Percentiles rank a stretch among this genome's conserved stretches.
phyloP scores from a whole-genome alignment of 2,113 vertebrate species.

The Patagioenas fasciata region DNA sequence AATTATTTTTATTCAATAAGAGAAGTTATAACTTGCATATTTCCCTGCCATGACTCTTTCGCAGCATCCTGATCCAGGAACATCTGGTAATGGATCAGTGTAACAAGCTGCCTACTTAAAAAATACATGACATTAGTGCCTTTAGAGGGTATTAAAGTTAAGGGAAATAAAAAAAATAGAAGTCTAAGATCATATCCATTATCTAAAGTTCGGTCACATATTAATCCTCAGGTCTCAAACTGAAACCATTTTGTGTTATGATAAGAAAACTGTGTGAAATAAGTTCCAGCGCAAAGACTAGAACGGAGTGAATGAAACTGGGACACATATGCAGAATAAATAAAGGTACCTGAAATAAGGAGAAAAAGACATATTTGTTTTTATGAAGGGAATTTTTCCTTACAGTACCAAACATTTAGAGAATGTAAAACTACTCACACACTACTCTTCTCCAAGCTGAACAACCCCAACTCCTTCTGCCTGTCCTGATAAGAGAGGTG shows the following conservation, averaged over 20 bases:
- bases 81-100: background rate
- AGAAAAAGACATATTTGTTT: background rate
- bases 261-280: background rate
- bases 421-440: background rate
- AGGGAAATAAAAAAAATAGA: background rate
- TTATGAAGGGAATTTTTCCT: background rate
- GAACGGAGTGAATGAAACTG: background rate
- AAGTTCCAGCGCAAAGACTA: background rate
- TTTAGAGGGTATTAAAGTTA: slow-evolving; percentile 1
- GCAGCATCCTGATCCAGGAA: background rate
- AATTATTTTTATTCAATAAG: slow-evolving; percentile 21
- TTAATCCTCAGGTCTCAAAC: background rate
- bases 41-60: background rate
- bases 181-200: background rate
- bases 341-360: background rate
- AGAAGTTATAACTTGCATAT: background rate
- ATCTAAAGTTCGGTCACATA: background rate
- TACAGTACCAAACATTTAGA: background rate
- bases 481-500: too few relatives aligned
- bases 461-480: too few relatives aligned
- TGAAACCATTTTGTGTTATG: background rate
- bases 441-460: too few relatives aligned
- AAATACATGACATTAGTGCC: background rate
- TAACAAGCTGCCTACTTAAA: background rate
- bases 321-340: background rate